phyloP scores from a whole-genome alignment of 2,113 vertebrate genomes.

The Brachionichthys hirsutus region DNA sequence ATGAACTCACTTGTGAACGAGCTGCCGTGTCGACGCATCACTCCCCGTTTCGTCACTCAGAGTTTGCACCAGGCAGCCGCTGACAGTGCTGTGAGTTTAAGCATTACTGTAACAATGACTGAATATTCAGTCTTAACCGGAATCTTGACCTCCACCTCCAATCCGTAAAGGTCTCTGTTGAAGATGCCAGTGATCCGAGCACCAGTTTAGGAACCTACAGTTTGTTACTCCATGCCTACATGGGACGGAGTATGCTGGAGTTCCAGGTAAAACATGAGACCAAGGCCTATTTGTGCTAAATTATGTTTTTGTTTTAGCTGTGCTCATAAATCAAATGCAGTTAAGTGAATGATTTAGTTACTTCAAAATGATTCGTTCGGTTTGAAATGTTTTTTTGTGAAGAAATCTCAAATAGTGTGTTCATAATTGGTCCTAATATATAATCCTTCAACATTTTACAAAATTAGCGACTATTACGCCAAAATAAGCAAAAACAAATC shows the following conservation, averaged over 20 bases:
- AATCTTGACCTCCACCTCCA: constrained; percentile 27
- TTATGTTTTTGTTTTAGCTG: constrained; percentile 11
- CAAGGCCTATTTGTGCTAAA: background rate
- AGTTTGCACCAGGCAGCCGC: constrained; percentile 83
- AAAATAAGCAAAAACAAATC: constrained; percentile 7
- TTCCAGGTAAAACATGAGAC: constrained; percentile 83
- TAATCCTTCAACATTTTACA: constrained; percentile 8
- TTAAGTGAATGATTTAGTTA: constrained; percentile 2
- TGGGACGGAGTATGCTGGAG: constrained; percentile 89
- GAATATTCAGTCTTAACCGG: background rate
- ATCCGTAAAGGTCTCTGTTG: constrained; percentile 78
- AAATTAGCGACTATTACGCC: constrained; percentile 3
- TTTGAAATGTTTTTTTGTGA: constrained; percentile 5
- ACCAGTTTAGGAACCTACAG: constrained; percentile 89
- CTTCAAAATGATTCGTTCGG: constrained; percentile 1
- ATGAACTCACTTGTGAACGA: constrained; percentile 92
- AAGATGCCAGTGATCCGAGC: constrained; percentile 83
- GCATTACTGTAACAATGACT: constrained; percentile 1
- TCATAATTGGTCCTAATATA: constrained; percentile 3
- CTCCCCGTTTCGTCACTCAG: constrained; percentile 83
- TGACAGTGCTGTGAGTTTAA: constrained; percentile 81
- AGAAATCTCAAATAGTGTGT: background rate
- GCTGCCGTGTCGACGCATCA: constrained; percentile 84
- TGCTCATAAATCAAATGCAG: constrained; percentile 26
- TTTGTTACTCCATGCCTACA: constrained; percentile 84